phyloP scores from a whole-genome alignment of 1,140 invertebrate species.

The Rhynchophorus ferrugineus region DNA sequence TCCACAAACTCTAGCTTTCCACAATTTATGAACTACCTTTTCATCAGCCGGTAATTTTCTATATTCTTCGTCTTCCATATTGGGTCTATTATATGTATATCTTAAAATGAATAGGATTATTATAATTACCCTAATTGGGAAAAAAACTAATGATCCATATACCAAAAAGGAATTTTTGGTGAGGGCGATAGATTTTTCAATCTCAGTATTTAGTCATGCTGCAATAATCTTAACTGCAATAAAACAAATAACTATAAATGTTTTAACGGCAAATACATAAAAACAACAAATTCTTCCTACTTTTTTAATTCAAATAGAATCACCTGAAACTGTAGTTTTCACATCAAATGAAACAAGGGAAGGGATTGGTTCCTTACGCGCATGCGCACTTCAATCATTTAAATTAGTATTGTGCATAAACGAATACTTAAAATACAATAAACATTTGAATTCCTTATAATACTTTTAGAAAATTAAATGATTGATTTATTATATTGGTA shows the following conservation, averaged over 20 bases:
- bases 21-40: conserved; percentile 84
- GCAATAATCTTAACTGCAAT: not conserved
- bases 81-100: not conserved
- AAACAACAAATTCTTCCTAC: not conserved
- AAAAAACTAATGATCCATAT: not conserved
- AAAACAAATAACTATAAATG: not conserved
- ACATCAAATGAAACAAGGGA: no score
- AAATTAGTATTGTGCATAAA: no score
- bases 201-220: no score
- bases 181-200: no score
- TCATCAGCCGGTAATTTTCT: conserved; percentile 88
- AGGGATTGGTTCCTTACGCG: no score
- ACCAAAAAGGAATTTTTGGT: not conserved
- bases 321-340: not conserved
- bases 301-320: not conserved
- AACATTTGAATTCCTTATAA: no score
- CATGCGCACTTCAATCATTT: no score
- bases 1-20: conserved; percentile 89
- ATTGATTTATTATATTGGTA: no score
- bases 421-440: no score
- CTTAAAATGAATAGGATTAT: not conserved
- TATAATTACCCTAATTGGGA: not conserved
- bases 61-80: conserved; percentile 87
- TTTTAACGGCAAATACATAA: not conserved
- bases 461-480: no score